phyloP scores from a whole-genome alignment of 2,113 vertebrate genomes.

The Hippocampus guttulatus region DNA sequence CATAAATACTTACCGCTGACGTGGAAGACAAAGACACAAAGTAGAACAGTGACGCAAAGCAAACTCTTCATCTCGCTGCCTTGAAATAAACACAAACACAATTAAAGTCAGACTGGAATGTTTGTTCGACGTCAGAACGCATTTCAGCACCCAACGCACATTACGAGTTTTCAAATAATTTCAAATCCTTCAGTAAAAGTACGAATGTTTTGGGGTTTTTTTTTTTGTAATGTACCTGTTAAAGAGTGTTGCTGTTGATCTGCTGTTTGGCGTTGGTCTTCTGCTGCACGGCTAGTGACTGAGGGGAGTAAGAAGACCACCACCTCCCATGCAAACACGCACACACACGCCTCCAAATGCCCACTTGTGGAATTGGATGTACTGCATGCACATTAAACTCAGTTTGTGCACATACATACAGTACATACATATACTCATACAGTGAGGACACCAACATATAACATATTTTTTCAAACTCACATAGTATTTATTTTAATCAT shows the following conservation, averaged over 20 bases:
- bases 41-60: constrained; percentile 46
- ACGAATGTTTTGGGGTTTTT: not conserved
- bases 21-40: constrained; percentile 48
- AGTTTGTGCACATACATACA: no score
- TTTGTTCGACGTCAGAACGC: not conserved
- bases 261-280: constrained; percentile 26
- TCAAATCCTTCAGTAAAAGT: not conserved
- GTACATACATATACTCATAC: no score
- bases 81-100: constrained; percentile 8
- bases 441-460: not conserved
- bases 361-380: not conserved
- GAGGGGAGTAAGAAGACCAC: constrained; percentile 1
- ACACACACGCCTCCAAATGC: constrained; percentile 10
- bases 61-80: constrained; percentile 63
- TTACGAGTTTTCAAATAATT: not conserved
- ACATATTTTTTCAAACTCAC: not conserved
- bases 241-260: constrained; percentile 31
- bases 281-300: constrained; percentile 12
- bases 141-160: no score
- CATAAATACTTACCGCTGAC: constrained; percentile 58
- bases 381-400: not conserved
- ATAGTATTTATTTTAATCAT: not conserved
- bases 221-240: not conserved
- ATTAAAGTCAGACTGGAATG: not conserved
- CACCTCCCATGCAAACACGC: not conserved